phyloP scores from a whole-genome alignment of 2,888 invertebrate genomes.

The Alsophila aescularia region DNA sequence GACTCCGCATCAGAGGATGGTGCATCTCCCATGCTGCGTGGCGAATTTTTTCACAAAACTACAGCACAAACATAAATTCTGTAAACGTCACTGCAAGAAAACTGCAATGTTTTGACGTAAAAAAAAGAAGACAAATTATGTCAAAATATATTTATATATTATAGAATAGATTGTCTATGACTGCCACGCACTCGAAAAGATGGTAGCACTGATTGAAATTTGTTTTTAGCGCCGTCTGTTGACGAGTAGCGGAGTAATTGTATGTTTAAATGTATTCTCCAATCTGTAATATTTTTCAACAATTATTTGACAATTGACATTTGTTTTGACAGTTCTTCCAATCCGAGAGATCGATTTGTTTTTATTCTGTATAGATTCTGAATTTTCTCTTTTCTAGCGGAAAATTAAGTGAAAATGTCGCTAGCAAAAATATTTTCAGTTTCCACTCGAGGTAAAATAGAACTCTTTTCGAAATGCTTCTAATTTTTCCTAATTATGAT shows the following conservation, averaged over 20 bases:
- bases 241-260: not conserved
- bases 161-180: conserved; percentile 8
- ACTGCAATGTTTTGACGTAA: conserved; percentile 72
- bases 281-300: not conserved
- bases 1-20: conserved; percentile 68
- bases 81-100: conserved; percentile 77
- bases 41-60: conserved; percentile 61
- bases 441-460: conserved; percentile 69
- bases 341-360: conserved; percentile 17
- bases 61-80: conserved; percentile 72
- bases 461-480: not conserved
- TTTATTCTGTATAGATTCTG: conserved; percentile 14
- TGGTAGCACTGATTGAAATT: not conserved
- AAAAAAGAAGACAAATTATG: conserved; percentile 5
- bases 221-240: not conserved
- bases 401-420: conserved; percentile 63
- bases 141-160: conserved; percentile 31
- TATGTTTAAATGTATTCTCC: not conserved
- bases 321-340: not conserved
- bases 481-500: not conserved
- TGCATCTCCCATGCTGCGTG: conserved; percentile 81
- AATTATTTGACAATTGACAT: conserved; percentile 19
- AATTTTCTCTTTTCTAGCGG: conserved; percentile 26
- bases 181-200: conserved; percentile 8
- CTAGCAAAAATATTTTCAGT: conserved; percentile 82